These are phyloP conservation scores for Chrysogorgia sp. DNA, from an alignment of 92 coral and sea anemone species.

Conservation along the genomic window DNA sequence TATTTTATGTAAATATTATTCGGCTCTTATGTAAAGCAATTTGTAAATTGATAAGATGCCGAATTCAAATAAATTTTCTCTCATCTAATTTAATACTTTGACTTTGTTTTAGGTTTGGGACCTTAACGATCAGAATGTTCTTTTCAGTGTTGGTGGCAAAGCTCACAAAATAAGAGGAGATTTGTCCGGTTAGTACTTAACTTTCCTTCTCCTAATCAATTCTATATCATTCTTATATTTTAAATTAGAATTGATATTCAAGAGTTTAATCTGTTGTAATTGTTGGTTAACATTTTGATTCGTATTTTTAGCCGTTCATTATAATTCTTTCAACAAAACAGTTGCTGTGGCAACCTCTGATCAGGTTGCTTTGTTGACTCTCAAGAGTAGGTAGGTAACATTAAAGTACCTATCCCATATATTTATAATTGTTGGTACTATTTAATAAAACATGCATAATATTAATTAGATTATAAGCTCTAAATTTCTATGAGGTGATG, in stretches of 20 bases:
- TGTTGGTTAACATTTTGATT: too few species aligned
- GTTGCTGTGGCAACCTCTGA: conserved; percentile 97
- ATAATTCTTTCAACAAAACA: conserved; percentile 82
- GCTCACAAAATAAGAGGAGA: conserved; percentile 97
- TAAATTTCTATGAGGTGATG: too few species aligned
- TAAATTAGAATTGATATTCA: background rate
- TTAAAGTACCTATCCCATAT: background rate
- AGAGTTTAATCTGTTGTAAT: background rate
- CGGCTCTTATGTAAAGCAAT: too few species aligned
- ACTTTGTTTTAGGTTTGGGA: conserved; percentile 87
- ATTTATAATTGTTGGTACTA: too few species aligned
- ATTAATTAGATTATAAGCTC: too few species aligned
- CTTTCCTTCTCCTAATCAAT: background rate
- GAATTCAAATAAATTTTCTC: too few species aligned
- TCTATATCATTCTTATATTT: background rate
- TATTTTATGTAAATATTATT: too few species aligned
- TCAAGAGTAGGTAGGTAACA: conserved; percentile 77
- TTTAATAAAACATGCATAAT: too few species aligned
- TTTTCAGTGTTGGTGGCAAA: conserved; percentile 90
- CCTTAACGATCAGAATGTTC: conserved; percentile 90
- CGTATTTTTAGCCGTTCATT: conserved; percentile 78
- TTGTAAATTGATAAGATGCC: too few species aligned
- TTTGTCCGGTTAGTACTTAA: conserved; percentile 69
- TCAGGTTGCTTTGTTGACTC: conserved; percentile 85
- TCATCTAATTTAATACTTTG: background rate